Conservation (phyloP, 2,888 invertebrate genomes). For the Morinoia aosen region DNA sequence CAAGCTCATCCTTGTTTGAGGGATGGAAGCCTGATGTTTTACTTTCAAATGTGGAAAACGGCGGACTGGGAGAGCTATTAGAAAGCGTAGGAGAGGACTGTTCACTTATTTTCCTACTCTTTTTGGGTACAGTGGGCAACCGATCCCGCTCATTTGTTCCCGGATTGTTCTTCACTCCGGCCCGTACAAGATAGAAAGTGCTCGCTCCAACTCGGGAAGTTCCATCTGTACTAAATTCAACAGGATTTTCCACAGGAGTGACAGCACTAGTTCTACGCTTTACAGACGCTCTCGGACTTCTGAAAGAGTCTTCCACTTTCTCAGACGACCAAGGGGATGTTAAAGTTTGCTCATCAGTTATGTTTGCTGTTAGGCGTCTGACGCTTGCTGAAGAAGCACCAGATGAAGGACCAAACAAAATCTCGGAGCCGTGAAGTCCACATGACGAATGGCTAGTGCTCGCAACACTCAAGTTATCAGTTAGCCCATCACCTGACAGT, state of each 20-base stretch:
- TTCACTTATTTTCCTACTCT: background rate
- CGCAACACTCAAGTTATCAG: background rate
- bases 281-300: background rate
- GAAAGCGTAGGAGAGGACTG: background rate
- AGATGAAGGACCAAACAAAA: background rate
- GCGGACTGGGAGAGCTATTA: slow-evolving; percentile 6
- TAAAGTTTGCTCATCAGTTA: background rate
- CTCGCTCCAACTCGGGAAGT: background rate
- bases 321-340: background rate
- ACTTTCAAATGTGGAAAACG: background rate
- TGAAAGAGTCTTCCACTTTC: background rate
- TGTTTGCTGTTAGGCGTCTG: background rate
- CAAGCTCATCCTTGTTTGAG: background rate
- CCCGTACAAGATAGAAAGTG: slow-evolving; percentile 24
- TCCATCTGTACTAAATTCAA: background rate
- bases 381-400: background rate
- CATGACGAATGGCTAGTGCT: background rate
- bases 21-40: background rate
- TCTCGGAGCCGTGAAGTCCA: background rate
- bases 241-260: background rate
- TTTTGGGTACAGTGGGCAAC: background rate
- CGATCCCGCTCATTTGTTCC: background rate
- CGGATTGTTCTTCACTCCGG: background rate
- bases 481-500: background rate
- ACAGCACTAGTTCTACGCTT: background rate